A percentile compares a stretch with the other conserved stretches of the same genome.
phyloP scores from a whole-genome alignment of 1,140 invertebrate genomes.

The Helicoverpa zea region DNA sequence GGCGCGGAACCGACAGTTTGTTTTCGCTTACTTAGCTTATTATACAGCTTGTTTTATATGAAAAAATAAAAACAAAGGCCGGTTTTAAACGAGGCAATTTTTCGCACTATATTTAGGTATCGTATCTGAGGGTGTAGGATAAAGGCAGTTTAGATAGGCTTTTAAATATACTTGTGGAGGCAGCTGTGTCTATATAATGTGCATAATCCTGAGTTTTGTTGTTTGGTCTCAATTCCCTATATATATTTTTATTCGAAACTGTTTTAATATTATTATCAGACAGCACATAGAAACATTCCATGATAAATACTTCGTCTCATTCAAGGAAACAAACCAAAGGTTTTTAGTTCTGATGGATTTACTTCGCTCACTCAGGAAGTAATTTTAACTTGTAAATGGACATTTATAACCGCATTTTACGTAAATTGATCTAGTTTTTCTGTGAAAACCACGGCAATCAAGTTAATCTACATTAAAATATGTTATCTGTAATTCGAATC shows the following conservation, averaged over 20 bases:
- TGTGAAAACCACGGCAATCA: neutral
- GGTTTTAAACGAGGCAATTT: constrained; percentile 31
- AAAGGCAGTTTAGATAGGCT: constrained; percentile 1
- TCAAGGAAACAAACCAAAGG: too few species aligned
- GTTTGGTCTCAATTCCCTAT: neutral
- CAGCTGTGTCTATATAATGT: neutral
- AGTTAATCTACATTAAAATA: constrained; percentile 1
- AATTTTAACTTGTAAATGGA: neutral
- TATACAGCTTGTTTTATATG: constrained; percentile 14
- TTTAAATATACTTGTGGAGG: constrained; percentile 9
- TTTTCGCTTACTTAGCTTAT: constrained; percentile 54
- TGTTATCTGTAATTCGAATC: constrained; percentile 18
- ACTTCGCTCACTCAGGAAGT: too few species aligned
- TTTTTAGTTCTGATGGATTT: too few species aligned
- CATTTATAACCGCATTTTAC: neutral
- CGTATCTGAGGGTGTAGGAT: constrained; percentile 12
- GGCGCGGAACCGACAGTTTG: constrained; percentile 58
- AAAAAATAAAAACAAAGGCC: constrained; percentile 22
- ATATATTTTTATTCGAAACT: neutral
- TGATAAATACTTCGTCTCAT: too few species aligned
- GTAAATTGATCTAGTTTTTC: neutral
- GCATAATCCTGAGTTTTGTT: neutral
- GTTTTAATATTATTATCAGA: too few species aligned
- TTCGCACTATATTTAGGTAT: constrained; percentile 44
- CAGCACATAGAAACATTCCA: too few species aligned